Conservation (phyloP, 35 echinoderm and acorn worm genomes). For the Ophioderma brevispina region DNA sequence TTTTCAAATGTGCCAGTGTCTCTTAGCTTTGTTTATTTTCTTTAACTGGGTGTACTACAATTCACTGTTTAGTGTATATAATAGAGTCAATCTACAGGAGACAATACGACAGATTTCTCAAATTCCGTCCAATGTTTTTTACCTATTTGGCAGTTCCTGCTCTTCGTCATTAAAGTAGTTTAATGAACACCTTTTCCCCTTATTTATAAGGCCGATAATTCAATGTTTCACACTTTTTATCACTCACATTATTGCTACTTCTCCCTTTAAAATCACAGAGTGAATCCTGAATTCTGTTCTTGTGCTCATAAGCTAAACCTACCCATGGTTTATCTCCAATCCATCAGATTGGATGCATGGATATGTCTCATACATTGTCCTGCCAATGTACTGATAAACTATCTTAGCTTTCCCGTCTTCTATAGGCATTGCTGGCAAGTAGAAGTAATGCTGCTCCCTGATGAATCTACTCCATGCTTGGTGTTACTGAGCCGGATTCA, state of each 20-base stretch:
- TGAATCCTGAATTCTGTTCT: not conserved
- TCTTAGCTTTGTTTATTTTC: too few relatives aligned
- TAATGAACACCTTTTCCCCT: not conserved
- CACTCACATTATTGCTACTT: too few relatives aligned
- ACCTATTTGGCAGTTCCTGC: not conserved
- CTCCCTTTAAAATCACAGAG: too few relatives aligned
- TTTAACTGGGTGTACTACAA: too few relatives aligned
- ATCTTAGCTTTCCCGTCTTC: conserved; percentile 14
- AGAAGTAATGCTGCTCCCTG: not conserved
- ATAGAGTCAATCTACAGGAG: too few relatives aligned
- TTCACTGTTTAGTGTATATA: too few relatives aligned
- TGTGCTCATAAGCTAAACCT: not conserved
- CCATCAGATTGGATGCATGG: conserved; percentile 7
- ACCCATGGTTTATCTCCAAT: conserved; percentile 10
- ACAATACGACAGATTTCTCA: not conserved
- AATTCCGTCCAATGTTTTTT: not conserved
- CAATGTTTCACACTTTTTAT: not conserved
- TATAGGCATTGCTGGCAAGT: conserved; percentile 3
- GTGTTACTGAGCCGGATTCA: not conserved
- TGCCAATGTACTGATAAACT: conserved; percentile 1
- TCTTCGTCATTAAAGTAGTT: not conserved
- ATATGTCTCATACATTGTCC: conserved; percentile 23
- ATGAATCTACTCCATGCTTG: conserved; percentile 6
- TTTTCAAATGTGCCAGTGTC: too few relatives aligned
- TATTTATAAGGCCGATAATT: not conserved